These are phyloP conservation scores for Eretmocerus hayati DNA, from an alignment of 2,888 invertebrate genomes.

Conservation along the genomic window DNA sequence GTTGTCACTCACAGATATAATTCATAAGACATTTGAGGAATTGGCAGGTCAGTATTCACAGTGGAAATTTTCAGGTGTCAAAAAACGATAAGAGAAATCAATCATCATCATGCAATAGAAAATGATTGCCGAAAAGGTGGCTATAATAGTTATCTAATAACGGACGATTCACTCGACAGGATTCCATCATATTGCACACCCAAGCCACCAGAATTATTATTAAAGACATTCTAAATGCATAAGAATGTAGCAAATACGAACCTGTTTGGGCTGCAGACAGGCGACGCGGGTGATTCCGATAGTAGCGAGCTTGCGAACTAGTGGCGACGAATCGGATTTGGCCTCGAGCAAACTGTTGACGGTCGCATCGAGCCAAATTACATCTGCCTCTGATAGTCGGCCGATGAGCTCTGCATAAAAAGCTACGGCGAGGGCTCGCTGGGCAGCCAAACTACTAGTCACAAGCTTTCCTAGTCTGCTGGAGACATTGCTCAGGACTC, in stretches of 20 bases:
- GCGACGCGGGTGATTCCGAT: slow-evolving; percentile 37
- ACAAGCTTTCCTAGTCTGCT: slow-evolving; percentile 32
- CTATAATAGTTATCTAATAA: too few species aligned
- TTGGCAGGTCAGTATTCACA: too few species aligned
- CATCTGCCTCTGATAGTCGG: slow-evolving; percentile 30
- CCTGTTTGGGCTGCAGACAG: slow-evolving; percentile 33
- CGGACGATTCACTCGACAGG: too few species aligned
- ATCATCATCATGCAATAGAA: too few species aligned
- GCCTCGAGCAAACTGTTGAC: slow-evolving; percentile 37
- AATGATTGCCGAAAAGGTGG: too few species aligned
- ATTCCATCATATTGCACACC: too few species aligned
- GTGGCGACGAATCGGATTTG: slow-evolving; percentile 36
- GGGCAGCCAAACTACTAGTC: slow-evolving; percentile 33
- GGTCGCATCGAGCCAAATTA: slow-evolving; percentile 38
- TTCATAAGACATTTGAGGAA: too few species aligned
- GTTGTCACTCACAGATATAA: too few species aligned
- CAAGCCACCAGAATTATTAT: too few species aligned
- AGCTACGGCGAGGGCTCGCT: slow-evolving; percentile 35
- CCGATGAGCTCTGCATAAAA: slow-evolving; percentile 38
- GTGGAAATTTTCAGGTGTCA: too few species aligned
- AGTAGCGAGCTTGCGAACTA: slow-evolving; percentile 38
- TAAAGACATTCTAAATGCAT: too few species aligned
- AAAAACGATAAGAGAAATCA: too few species aligned
- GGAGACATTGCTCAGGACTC: slow-evolving; percentile 29
- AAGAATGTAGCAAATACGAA: slow-evolving; percentile 16